phyloP scores from a whole-genome alignment of 2,888 invertebrate species.

The Pammene aurita region DNA sequence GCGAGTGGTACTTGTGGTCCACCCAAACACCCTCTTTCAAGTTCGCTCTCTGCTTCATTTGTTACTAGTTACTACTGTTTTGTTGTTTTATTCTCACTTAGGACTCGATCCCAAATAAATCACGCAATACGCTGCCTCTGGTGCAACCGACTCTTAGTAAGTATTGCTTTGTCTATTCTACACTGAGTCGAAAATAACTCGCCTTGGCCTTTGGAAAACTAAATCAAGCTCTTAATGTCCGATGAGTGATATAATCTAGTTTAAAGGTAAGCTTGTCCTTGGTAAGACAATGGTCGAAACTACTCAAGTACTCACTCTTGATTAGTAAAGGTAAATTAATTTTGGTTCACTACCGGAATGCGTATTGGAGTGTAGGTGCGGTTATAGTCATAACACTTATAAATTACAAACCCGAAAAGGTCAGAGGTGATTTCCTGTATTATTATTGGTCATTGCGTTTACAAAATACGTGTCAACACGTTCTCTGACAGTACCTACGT shows the following conservation, averaged over 20 bases:
- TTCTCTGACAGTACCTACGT: too few relatives aligned
- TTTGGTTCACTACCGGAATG: slow-evolving; percentile 28
- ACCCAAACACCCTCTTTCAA: too few relatives aligned
- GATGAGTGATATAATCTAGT: slow-evolving; percentile 59
- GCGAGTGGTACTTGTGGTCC: too few relatives aligned
- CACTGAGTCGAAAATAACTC: slow-evolving; percentile 48
- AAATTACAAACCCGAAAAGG: slow-evolving; percentile 6
- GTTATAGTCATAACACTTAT: slow-evolving; percentile 22
- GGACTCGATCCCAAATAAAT: too few relatives aligned
- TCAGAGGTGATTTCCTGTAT: slow-evolving; percentile 30
- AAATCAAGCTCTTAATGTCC: slow-evolving; percentile 53
- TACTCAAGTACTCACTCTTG: slow-evolving; percentile 13
- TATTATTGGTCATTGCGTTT: neutral
- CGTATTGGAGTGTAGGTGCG: slow-evolving; percentile 6
- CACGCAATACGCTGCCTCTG: too few relatives aligned
- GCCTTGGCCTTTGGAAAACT: slow-evolving; percentile 72
- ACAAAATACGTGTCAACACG: neutral
- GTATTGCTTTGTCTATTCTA: too few relatives aligned
- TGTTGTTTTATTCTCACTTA: too few relatives aligned
- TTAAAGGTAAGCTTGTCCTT: slow-evolving; percentile 36
- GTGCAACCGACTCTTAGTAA: too few relatives aligned
- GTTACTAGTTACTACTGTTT: too few relatives aligned
- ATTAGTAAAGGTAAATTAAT: slow-evolving; percentile 24
- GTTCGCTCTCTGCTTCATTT: too few relatives aligned
- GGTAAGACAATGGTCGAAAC: slow-evolving; percentile 24